These are phyloP conservation scores for Heliconius erato DNA, from an alignment of 2,888 invertebrate species.

Conservation along the genomic window DNA sequence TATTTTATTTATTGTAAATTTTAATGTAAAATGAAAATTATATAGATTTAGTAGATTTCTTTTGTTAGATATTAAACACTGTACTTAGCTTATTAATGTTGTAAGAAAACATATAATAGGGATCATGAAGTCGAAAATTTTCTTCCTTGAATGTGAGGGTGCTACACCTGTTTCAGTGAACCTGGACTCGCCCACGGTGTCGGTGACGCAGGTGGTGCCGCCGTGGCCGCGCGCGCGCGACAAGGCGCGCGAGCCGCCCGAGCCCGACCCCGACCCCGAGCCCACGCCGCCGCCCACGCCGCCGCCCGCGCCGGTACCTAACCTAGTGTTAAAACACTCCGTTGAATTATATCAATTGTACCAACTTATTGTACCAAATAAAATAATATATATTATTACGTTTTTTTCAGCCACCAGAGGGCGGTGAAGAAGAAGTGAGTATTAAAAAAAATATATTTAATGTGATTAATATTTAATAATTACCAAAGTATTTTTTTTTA, in stretches of 20 bases:
- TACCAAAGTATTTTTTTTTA: no score
- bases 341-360: neutral
- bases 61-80: no score
- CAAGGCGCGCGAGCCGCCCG: constrained; percentile 76
- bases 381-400: neutral
- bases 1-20: no score
- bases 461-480: neutral
- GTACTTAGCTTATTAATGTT: no score
- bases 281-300: constrained; percentile 81
- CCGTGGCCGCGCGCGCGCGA: constrained; percentile 80
- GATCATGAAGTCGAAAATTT: no score
- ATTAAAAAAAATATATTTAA: neutral
- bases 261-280: constrained; percentile 78
- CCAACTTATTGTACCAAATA: neutral
- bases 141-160: no score
- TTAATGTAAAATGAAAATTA: no score
- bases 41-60: no score
- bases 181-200: constrained; percentile 86
- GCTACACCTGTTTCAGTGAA: constrained; percentile 62
- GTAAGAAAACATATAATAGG: no score
- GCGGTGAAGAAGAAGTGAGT: constrained; percentile 74
- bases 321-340: no score
- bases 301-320: constrained; percentile 64
- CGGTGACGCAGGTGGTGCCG: constrained; percentile 86
- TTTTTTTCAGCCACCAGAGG: constrained; percentile 73